Base-by-base conservation (phyloP, 2,113 vertebrate genomes). In the Thamnophis sirtalis region DNA sequence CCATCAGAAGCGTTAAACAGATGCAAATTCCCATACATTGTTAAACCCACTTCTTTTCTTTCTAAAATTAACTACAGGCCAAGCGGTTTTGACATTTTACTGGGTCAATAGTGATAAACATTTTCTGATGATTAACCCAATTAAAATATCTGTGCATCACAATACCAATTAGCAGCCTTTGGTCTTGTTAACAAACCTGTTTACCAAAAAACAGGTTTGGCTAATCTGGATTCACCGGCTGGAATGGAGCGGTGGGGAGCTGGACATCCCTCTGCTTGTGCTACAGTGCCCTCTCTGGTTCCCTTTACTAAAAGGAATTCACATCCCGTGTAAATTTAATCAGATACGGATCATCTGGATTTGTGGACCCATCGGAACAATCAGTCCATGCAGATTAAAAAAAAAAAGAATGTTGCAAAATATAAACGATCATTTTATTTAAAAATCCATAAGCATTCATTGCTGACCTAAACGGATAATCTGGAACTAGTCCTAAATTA, bases 281-380 rank as follows among this genome's bases (percentile, higher is more conserved):
- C 95, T 94, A 90, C 89, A 95, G 91, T 96, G 96, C 96, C 94
- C 95, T 96, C 95, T 95, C 94, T 93, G 95, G 95, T 94, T 85
- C 96, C 89, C 94, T 94, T 88, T 50, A 89, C 51, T n/a, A 17
- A 92, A 43, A 85, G 86, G 92, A 95, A 95, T 15, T 86, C 86
- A 89, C 26, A 63, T 86, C 51, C 53, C 50, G 92, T 93, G 84
- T 93, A 89, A 87, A 95, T 94, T 91, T 84, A 63, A n/a, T 56
- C 19, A 92, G 60, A 56, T 11, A 50, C 24, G 33, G 84, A 84
- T 93, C 92, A 91, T 89, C 93, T 93, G 38, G 51, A 49, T 48
- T 88, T 55, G 7, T 1, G 33, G 58, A 24, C 9, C 43, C 7
- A 68, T 54, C 28, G 55, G 86, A 48, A 21, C 60, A 15, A 33